phyloP scores from a whole-genome alignment of 2,113 vertebrate species.

The Ailuropoda melanoleuca region DNA sequence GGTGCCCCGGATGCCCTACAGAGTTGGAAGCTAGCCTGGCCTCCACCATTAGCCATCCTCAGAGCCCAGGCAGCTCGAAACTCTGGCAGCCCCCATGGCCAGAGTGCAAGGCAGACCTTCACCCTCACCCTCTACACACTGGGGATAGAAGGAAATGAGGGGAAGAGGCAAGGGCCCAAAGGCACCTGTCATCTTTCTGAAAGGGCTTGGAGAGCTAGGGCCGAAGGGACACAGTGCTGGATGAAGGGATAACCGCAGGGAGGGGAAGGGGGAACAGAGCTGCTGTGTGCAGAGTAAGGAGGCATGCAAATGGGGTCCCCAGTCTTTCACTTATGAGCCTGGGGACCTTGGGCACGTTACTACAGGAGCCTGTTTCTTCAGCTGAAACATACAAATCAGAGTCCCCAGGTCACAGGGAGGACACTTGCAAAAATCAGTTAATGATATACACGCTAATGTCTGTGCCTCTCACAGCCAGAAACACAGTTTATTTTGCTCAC shows the following conservation, averaged over 20 bases:
- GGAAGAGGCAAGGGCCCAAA: neutral
- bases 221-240: neutral
- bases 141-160: neutral
- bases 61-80: neutral
- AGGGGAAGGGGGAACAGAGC: rapidly evolving
- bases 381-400: neutral
- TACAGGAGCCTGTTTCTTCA: neutral
- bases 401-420: neutral
- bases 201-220: neutral
- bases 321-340: neutral
- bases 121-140: neutral
- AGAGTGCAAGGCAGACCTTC: neutral
- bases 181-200: neutral
- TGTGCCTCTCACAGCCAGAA: neutral
- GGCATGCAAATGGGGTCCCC: neutral
- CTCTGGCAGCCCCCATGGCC: neutral
- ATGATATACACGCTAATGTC: neutral
- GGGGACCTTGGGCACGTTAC: neutral
- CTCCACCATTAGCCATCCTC: neutral
- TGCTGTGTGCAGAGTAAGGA: neutral
- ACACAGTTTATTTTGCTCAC: neutral
- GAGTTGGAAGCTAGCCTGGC: neutral
- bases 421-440: neutral
- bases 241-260: too few species aligned
- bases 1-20: neutral